Percentiles rank a stretch among this genome's conserved stretches.
These are phyloP conservation scores for Dryocosmus kuriphilus DNA, from an alignment of 2,888 invertebrate genomes.

Conservation along the genomic window DNA sequence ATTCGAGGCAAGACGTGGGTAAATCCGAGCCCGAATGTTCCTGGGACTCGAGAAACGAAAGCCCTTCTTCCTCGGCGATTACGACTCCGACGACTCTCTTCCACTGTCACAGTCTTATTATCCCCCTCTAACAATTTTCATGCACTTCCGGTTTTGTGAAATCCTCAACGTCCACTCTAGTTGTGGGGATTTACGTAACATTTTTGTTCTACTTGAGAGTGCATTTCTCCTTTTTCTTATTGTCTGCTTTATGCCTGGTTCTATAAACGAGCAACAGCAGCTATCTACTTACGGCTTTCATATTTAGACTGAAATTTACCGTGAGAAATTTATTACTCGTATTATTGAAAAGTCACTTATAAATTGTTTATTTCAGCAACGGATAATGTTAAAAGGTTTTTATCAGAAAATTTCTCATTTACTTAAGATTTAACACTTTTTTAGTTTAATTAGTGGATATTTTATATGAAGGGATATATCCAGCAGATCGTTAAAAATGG, in stretches of 20 bases:
- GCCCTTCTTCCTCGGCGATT: background rate
- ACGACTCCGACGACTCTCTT: background rate
- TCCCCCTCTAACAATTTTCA: background rate
- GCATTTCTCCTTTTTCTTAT: background rate
- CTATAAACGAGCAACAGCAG: slow-evolving; percentile 17
- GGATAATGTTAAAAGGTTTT: no score
- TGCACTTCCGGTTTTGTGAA: slow-evolving; percentile 19
- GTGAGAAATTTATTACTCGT: slow-evolving; percentile 30
- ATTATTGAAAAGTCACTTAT: slow-evolving; percentile 28
- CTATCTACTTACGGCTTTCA: slow-evolving; percentile 7
- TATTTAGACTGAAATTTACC: slow-evolving; percentile 25
- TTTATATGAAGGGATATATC: no score
- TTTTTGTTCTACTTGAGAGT: background rate
- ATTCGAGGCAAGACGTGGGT: no score
- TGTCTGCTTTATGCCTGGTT: background rate
- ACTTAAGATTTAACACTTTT: no score
- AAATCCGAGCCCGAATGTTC: background rate
- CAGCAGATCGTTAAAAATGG: no score
- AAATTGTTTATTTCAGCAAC: background rate
- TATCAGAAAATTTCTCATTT: no score
- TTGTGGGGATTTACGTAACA: slow-evolving; percentile 9
- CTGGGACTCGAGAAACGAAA: background rate
- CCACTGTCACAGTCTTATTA: slow-evolving; percentile 6
- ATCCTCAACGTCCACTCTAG: slow-evolving; percentile 23
- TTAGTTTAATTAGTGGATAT: no score